Percentiles rank a stretch among this genome's conserved stretches.
phyloP scores from a whole-genome alignment of 2,888 invertebrate species.

The Boloria selene region DNA sequence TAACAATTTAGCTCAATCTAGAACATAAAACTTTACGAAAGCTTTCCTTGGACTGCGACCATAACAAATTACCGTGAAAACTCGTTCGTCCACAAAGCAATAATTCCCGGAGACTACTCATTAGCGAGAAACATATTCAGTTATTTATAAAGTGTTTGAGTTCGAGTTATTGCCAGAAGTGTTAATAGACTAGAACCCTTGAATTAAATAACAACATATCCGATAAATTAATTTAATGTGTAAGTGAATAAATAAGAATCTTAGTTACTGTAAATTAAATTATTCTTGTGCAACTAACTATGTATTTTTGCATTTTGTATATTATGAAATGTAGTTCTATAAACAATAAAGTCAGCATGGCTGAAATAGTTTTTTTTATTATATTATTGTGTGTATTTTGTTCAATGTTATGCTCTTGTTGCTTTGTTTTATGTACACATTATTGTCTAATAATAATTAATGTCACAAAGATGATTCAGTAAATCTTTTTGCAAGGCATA shows the following conservation, averaged over 20 bases:
- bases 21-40: neutral
- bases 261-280: neutral
- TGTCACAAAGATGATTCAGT: neutral
- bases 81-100: constrained; percentile 47
- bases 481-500: neutral
- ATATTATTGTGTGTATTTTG: neutral
- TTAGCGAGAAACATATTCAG: constrained; percentile 17
- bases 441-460: neutral
- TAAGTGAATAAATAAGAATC: neutral
- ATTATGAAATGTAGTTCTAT: constrained; percentile 6
- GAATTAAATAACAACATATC: neutral
- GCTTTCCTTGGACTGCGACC: neutral
- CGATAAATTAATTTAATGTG: neutral
- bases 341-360: constrained; percentile 14
- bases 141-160: constrained; percentile 28
- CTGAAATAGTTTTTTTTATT: constrained; percentile 12
- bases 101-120: constrained; percentile 38
- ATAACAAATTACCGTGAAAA: constrained; percentile 14
- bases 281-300: neutral
- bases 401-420: neutral
- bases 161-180: constrained; percentile 37
- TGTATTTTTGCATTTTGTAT: constrained; percentile 1
- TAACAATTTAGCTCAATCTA: neutral
- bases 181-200: constrained; percentile 31
- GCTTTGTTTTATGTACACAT: neutral